Conservation (phyloP, 2,888 invertebrate species). For the Didymodactylos carnosus region DNA sequence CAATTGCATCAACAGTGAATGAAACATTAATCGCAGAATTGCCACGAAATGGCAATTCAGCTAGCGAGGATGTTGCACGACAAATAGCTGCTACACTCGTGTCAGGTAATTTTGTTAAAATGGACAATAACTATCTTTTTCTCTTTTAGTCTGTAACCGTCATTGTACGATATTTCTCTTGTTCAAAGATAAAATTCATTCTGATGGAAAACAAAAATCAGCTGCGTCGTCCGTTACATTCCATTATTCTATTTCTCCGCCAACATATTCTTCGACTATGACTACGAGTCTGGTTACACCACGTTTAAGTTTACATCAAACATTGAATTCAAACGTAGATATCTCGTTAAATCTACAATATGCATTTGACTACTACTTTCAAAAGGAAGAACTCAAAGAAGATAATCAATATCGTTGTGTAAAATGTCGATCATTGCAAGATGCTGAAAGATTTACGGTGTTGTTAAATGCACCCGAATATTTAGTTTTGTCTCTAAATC, state of each 20-base stretch:
- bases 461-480: conserved; percentile 55
- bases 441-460: conserved; percentile 51
- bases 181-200: too few species aligned
- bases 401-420: conserved; percentile 65
- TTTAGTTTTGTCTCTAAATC: conserved; percentile 57
- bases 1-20: too few species aligned
- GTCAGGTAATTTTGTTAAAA: too few species aligned
- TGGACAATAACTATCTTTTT: too few species aligned
- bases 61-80: not conserved
- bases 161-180: too few species aligned
- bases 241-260: too few species aligned
- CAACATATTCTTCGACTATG: not conserved
- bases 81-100: not conserved
- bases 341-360: conserved; percentile 43
- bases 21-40: too few species aligned
- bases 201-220: too few species aligned
- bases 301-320: conserved; percentile 16
- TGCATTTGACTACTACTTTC: conserved; percentile 53
- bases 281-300: too few species aligned
- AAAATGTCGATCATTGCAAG: conserved; percentile 49
- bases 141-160: too few species aligned
- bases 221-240: not conserved
- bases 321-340: not conserved
- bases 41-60: not conserved
- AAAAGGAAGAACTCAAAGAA: conserved; percentile 54